Conservation (phyloP, 1,140 invertebrate genomes). For the Hydropsyche tenuis region DNA sequence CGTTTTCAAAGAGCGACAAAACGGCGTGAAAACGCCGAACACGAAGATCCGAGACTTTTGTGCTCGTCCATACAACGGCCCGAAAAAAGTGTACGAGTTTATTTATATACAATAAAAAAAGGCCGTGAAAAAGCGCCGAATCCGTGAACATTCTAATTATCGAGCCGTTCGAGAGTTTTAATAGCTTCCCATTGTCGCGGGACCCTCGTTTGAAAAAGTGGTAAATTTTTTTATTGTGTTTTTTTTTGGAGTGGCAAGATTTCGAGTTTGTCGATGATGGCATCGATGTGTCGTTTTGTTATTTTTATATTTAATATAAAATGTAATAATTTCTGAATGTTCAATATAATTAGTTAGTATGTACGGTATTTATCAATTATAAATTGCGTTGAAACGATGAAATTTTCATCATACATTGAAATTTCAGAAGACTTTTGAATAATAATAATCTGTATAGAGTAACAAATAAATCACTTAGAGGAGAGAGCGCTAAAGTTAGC, state of each 20-base stretch:
- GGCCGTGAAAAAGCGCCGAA: constrained; percentile 17
- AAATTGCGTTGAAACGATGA: too few relatives aligned
- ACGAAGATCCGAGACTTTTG: background rate
- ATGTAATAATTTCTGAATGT: too few relatives aligned
- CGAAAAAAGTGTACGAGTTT: background rate
- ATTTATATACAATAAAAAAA: constrained; percentile 1
- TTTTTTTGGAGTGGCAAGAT: background rate
- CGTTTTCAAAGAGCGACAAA: background rate
- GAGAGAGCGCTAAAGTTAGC: background rate
- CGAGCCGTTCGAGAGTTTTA: constrained; percentile 8
- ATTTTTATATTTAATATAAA: too few relatives aligned
- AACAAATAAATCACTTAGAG: constrained; percentile 12
- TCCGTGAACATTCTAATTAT: constrained; percentile 33
- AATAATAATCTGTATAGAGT: background rate
- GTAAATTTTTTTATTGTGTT: too few relatives aligned
- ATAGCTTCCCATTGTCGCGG: constrained; percentile 23
- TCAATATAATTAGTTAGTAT: too few relatives aligned
- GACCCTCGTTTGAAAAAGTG: background rate
- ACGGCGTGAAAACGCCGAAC: constrained; percentile 21
- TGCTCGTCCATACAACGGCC: background rate
- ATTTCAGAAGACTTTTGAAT: too few relatives aligned
- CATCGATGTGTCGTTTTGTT: too few relatives aligned
- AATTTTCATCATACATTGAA: too few relatives aligned
- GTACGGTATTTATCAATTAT: too few relatives aligned
- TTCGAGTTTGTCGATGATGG: too few relatives aligned